phyloP scores from a whole-genome alignment of 2,888 invertebrate species.

The Eumacrocentrus americanus region DNA sequence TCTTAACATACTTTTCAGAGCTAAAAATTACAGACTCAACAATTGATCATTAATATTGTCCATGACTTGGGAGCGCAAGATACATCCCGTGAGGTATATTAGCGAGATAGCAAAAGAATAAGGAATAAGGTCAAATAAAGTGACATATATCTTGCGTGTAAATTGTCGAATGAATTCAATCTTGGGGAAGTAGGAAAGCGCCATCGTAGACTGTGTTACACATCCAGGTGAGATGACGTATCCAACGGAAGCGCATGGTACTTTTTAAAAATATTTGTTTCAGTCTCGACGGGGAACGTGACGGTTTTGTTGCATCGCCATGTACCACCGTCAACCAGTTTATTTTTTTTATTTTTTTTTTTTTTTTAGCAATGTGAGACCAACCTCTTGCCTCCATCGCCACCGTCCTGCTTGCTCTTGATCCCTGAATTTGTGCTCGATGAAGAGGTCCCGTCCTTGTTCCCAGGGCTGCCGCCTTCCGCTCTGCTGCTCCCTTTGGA shows the following conservation, averaged over 20 bases:
- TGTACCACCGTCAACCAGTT: constrained; percentile 51
- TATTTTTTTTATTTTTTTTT: constrained; percentile 31
- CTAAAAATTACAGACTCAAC: constrained; percentile 51
- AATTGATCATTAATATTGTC: constrained; percentile 4
- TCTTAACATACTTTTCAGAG: constrained; percentile 60
- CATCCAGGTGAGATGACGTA: constrained; percentile 42
- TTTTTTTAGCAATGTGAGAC: constrained; percentile 59
- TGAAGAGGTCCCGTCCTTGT: constrained; percentile 51
- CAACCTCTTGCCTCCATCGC: constrained; percentile 66
- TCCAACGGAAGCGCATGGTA: constrained; percentile 46
- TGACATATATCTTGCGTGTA: constrained; percentile 53
- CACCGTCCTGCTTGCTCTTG: constrained; percentile 66
- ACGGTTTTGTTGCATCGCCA: constrained; percentile 38
- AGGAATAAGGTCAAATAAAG: constrained; percentile 49
- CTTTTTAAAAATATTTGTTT: constrained; percentile 25
- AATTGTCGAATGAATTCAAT: constrained; percentile 47
- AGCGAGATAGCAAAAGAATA: constrained; percentile 23
- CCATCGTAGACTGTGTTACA: constrained; percentile 47
- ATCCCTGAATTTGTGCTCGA: constrained; percentile 62
- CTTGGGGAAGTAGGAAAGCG: constrained; percentile 46
- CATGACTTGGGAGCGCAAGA: constrained; percentile 6
- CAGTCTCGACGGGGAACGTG: constrained; percentile 30
- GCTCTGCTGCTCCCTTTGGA: constrained; percentile 59
- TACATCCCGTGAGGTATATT: constrained; percentile 15
- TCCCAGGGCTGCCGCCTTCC: constrained; percentile 50